Evolutionary conservation across 2,888 invertebrate species (phyloP).

Genomic region (Yponomeuta malinellus): DNA sequence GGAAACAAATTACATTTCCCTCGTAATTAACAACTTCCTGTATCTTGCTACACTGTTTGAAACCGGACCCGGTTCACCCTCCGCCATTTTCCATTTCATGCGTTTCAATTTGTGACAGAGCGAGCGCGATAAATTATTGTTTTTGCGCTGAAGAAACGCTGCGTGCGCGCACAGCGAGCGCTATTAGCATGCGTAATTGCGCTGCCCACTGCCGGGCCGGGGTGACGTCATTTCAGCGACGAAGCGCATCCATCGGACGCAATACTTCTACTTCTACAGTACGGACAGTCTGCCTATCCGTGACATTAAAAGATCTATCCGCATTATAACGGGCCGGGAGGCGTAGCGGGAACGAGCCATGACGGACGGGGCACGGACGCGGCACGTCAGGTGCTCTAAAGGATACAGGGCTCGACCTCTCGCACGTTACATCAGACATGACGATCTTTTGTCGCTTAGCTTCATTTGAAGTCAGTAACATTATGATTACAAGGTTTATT

Average conservation of each 20-base stretch:
- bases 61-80: background rate
- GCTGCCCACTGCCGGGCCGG: background rate
- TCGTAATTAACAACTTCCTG: background rate
- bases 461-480: too few relatives aligned
- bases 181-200: conserved; percentile 25
- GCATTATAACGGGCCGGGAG: too few relatives aligned
- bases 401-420: too few relatives aligned
- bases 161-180: conserved; percentile 14
- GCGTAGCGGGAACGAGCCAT: too few relatives aligned
- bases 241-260: background rate
- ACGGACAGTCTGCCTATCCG: too few relatives aligned
- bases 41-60: background rate
- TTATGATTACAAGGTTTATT: too few relatives aligned
- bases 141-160: conserved; percentile 22
- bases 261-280: background rate
- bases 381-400: too few relatives aligned
- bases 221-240: background rate
- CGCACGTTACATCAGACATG: too few relatives aligned
- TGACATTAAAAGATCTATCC: too few relatives aligned
- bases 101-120: conserved; percentile 20
- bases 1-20: background rate
- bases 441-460: too few relatives aligned
- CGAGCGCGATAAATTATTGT: conserved; percentile 32
- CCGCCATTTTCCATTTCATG: conserved; percentile 11
- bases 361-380: too few relatives aligned